phyloP scores from a whole-genome alignment of 2,113 vertebrate species.

The Tragelaphus scriptus region DNA sequence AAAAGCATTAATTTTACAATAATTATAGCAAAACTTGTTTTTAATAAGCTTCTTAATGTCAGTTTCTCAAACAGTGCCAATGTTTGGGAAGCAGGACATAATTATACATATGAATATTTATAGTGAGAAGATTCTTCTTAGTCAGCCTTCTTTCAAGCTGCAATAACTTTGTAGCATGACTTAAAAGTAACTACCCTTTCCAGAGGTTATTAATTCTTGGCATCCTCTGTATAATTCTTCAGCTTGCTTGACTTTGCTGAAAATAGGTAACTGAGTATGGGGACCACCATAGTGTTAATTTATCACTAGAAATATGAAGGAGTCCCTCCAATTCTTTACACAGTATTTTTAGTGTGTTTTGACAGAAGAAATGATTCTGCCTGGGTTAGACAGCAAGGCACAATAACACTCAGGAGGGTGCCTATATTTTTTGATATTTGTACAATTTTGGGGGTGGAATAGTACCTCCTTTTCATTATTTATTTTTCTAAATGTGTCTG shows the following conservation, averaged over 20 bases:
- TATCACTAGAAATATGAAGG: slow-evolving; percentile 47
- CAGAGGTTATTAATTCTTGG: slow-evolving; percentile 40
- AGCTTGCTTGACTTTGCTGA: slow-evolving; percentile 42
- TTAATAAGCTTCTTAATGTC: background rate
- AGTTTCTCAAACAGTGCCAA: background rate
- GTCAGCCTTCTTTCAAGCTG: background rate
- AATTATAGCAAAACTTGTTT: background rate
- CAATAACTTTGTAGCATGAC: background rate
- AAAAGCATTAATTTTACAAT: background rate
- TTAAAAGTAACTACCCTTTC: background rate
- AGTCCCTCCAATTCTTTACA: slow-evolving; percentile 41
- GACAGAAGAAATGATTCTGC: slow-evolving; percentile 48
- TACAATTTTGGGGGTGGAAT: slow-evolving; percentile 57
- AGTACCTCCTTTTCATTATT: slow-evolving; percentile 61
- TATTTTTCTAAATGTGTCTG: slow-evolving; percentile 69
- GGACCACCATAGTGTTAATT: slow-evolving; percentile 22
- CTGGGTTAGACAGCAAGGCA: slow-evolving; percentile 67
- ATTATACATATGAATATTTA: background rate
- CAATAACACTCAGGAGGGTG: slow-evolving; percentile 70
- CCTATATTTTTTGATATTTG: slow-evolving; percentile 73
- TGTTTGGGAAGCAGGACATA: slow-evolving; percentile 5
- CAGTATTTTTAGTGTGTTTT: slow-evolving; percentile 72
- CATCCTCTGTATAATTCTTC: background rate
- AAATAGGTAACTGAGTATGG: background rate
- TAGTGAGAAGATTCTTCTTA: background rate